Base-by-base conservation (phyloP, 2,797 vertebrate genomes). In the Antennarius maculatus region DNA sequence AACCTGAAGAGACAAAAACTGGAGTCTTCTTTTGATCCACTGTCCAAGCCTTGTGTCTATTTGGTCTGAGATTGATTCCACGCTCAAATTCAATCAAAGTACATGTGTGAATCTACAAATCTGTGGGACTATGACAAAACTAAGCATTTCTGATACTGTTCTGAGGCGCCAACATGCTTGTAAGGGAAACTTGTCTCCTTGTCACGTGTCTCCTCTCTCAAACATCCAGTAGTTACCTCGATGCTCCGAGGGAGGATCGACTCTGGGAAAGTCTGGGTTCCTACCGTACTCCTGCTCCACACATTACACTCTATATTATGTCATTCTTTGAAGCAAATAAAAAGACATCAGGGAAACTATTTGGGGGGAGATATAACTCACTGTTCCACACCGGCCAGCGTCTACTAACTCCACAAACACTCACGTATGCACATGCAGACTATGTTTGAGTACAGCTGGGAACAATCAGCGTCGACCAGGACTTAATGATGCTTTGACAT, bases 401-500 rank as follows among this genome's bases (percentile, higher is more conserved):
- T 66, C 50, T 3, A 31, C 71, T 18, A 61, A 79, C 79, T 80
- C 27, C 29, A 82, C 63, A 48, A 69, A 52, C 43, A 23, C 62
- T 46, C 61, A 63, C 6, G n/a, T 6, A 61, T 16, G 56, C 47
- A 60, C 49, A 48, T 54, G 52, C 65, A 69, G 51, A 43, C 81
- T 61, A 59, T 54, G 52, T 41, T 18, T 62, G 54, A 69, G 62
- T 34, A 59, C 93, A 94, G 91, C 91, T 94, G 94, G 89, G 82
- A 89, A 78, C 82, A 86, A 93, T 94, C 91, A 94, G 69, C 47
- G 2, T 2, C 37, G 78, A 72, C 56, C 15, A 2, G 70, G 77
- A 85, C 71, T 79, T 89, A 89, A 89, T 90, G 80, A 87, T 84
- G 89, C 82, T 86, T 85, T 84, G 83, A 88, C 83, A 86, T 79